These are phyloP conservation scores for Deilephila elpenor DNA, from an alignment of 2,888 invertebrate species.

Conservation along the genomic window DNA sequence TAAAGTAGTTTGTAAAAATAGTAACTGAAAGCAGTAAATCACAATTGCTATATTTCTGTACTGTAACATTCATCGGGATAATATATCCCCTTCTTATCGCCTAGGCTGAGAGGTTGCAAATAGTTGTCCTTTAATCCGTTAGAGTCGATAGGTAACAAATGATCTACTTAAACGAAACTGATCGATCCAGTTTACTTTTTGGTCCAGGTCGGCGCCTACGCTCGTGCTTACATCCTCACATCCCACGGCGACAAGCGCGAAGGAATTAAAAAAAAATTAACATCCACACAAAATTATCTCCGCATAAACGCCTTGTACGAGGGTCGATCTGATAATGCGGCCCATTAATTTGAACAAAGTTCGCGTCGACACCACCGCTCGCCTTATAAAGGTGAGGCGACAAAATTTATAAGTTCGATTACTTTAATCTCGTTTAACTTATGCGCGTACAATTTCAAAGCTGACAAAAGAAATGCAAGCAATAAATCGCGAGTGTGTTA, in stretches of 20 bases:
- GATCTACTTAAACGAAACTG: slow-evolving; percentile 31
- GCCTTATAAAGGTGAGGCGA: slow-evolving; percentile 84
- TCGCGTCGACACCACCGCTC: slow-evolving; percentile 82
- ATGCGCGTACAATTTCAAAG: slow-evolving; percentile 85
- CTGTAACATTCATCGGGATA: too few relatives aligned
- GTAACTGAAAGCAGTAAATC: too few relatives aligned
- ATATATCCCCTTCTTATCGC: too few relatives aligned
- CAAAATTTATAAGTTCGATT: slow-evolving; percentile 86
- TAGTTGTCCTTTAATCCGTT: neutral
- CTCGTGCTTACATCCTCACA: slow-evolving; percentile 50
- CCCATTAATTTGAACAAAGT: slow-evolving; percentile 84
- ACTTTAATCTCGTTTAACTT: slow-evolving; percentile 85
- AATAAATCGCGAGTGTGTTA: slow-evolving; percentile 79
- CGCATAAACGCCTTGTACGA: slow-evolving; percentile 84
- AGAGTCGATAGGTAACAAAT: slow-evolving; percentile 27
- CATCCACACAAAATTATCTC: slow-evolving; percentile 81
- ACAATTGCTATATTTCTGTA: too few relatives aligned
- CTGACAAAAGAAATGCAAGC: slow-evolving; percentile 85
- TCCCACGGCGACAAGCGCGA: slow-evolving; percentile 59
- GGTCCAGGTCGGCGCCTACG: slow-evolving; percentile 52
- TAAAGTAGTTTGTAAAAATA: too few relatives aligned
- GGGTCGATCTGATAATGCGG: slow-evolving; percentile 82
- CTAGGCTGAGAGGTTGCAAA: too few relatives aligned
- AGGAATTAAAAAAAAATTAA: slow-evolving; percentile 70
- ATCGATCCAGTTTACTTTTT: slow-evolving; percentile 29